These are phyloP conservation scores for Dendroctonus ponderosae DNA, from an alignment of 1,140 invertebrate genomes.

Conservation along the genomic window DNA sequence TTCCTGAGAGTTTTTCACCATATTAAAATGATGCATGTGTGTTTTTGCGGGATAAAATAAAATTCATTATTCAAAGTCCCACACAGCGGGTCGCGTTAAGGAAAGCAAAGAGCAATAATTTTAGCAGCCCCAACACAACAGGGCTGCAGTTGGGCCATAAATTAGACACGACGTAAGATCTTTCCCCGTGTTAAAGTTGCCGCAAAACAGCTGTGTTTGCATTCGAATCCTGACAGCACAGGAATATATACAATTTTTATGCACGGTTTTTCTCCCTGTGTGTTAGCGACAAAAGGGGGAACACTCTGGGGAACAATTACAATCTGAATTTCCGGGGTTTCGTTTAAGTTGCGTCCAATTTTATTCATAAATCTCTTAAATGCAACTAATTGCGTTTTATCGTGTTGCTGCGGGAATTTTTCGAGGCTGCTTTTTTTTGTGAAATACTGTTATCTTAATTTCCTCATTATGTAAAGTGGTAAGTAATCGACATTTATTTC, in stretches of 20 bases:
- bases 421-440: no score
- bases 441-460: no score
- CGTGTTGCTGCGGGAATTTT: no score
- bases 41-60: conserved; percentile 40
- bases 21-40: conserved; percentile 33
- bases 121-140: conserved; percentile 24
- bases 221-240: conserved; percentile 32
- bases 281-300: no score
- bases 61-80: conserved; percentile 44
- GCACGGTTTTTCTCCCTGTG: no score
- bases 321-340: no score
- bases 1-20: conserved; percentile 10
- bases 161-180: conserved; percentile 25
- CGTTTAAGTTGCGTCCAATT: no score
- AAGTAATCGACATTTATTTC: no score
- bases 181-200: conserved; percentile 30
- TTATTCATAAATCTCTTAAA: no score
- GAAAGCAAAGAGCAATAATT: conserved; percentile 41
- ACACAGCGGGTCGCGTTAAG: conserved; percentile 28
- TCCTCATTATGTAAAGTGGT: no score
- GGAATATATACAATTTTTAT: not conserved
- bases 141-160: conserved; percentile 17
- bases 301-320: no score
- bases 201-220: conserved; percentile 39
- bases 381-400: no score